A percentile compares a stretch with the other conserved stretches of the same genome.
phyloP scores from a whole-genome alignment of 2,888 invertebrate genomes.

The Pheosia gnoma region DNA sequence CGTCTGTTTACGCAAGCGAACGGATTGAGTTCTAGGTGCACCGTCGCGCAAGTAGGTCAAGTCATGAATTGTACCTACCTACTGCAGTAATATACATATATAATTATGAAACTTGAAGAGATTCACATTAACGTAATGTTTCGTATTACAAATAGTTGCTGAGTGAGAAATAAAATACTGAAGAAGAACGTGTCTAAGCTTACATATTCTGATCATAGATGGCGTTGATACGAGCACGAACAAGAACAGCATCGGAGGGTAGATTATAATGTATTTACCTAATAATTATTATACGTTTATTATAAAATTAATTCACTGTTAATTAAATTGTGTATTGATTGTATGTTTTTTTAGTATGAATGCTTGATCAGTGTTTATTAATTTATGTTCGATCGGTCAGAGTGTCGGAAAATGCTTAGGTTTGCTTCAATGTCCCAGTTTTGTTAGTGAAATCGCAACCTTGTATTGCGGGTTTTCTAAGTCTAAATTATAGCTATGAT shows the following conservation, averaged over 20 bases:
- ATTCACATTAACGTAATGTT: conserved; percentile 16
- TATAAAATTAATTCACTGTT: too few species aligned
- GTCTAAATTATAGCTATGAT: not conserved
- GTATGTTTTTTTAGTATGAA: too few species aligned
- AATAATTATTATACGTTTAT: too few species aligned
- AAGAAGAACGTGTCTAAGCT: too few species aligned
- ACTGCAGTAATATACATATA: conserved; percentile 10
- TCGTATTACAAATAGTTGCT: not conserved
- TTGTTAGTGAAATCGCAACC: not conserved
- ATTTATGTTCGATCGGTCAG: too few species aligned
- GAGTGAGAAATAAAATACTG: too few species aligned
- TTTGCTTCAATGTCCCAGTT: not conserved
- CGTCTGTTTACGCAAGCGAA: conserved; percentile 51
- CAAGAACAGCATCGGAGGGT: too few species aligned
- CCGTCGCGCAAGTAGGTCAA: conserved; percentile 51
- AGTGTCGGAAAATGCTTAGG: not conserved
- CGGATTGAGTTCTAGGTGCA: conserved; percentile 29
- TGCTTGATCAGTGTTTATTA: too few species aligned
- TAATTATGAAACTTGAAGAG: conserved; percentile 35
- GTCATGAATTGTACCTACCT: conserved; percentile 22
- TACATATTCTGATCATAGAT: too few species aligned
- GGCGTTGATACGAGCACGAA: too few species aligned
- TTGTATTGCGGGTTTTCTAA: not conserved
- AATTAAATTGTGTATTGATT: too few species aligned
- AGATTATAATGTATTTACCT: too few species aligned